Percentiles rank a stretch among this genome's conserved stretches.
Conservation (phyloP, 2,888 invertebrate genomes). For the Trissolcus japonicus region DNA sequence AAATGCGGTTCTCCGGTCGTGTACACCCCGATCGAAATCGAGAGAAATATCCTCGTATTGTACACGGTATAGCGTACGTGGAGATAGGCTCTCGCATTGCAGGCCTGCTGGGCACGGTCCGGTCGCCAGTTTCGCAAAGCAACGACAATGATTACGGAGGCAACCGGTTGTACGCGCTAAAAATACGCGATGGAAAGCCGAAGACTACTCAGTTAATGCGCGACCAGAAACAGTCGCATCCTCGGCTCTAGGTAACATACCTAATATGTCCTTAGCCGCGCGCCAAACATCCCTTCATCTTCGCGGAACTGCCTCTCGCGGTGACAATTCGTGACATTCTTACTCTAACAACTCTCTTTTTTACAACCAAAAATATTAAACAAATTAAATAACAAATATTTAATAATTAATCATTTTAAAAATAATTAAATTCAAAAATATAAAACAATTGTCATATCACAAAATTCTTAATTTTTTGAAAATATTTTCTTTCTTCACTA, state of each 20-base stretch:
- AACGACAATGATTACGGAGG: conserved; percentile 74
- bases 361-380: too few species aligned
- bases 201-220: conserved; percentile 66
- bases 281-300: conserved; percentile 48
- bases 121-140: conserved; percentile 58
- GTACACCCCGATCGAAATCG: conserved; percentile 56
- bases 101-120: conserved; percentile 42
- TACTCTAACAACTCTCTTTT: background rate
- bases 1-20: conserved; percentile 68
- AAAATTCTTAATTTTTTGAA: too few species aligned
- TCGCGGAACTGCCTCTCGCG: conserved; percentile 27
- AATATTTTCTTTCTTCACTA: too few species aligned
- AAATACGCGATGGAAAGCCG: conserved; percentile 64
- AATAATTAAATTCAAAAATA: too few species aligned
- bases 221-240: conserved; percentile 65
- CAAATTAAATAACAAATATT: too few species aligned
- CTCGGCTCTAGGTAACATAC: conserved; percentile 55
- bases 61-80: conserved; percentile 28
- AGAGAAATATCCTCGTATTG: conserved; percentile 57
- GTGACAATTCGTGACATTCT: background rate
- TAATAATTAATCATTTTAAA: too few species aligned
- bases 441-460: too few species aligned
- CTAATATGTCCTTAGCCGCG: conserved; percentile 56
- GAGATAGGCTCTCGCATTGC: conserved; percentile 51
- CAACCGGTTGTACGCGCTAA: conserved; percentile 74